Evolutionary conservation across 2,797 vertebrate species (phyloP).

Genomic region (Amblyopsis hoosieri): DNA sequence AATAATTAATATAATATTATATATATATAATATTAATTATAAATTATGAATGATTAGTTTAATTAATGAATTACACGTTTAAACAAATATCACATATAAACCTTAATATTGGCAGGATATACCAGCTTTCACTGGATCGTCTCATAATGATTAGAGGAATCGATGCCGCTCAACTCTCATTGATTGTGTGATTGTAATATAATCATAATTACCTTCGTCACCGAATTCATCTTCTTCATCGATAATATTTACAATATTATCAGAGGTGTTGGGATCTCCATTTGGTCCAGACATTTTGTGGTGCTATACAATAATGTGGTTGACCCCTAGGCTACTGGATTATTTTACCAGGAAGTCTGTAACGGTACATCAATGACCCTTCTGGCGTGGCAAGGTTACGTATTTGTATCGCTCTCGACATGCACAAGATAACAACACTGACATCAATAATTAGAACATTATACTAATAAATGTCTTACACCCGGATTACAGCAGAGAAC

Average conservation of each 20-base stretch:
- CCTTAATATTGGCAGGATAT: too few relatives aligned
- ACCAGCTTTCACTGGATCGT: too few relatives aligned
- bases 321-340: neutral
- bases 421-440: neutral
- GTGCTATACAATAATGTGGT: neutral
- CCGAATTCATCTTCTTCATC: conserved; percentile 78
- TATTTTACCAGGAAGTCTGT: neutral
- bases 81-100: too few relatives aligned
- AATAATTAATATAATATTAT: neutral
- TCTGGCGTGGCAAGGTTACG: neutral
- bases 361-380: neutral
- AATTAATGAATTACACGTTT: neutral
- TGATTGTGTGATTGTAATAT: neutral
- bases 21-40: too few relatives aligned
- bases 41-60: neutral
- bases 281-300: conserved; percentile 80
- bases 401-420: neutral
- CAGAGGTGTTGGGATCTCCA: conserved; percentile 73
- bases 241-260: conserved; percentile 65
- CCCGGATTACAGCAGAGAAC: conserved; percentile 10
- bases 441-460: neutral
- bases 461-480: neutral
- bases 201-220: conserved; percentile 67
- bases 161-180: too few relatives aligned
- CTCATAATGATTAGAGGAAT: too few relatives aligned